A percentile compares a stretch with the other conserved stretches of the same genome.
Conservation (phyloP, 2,113 vertebrate species). For the Crotalus horridus region DNA sequence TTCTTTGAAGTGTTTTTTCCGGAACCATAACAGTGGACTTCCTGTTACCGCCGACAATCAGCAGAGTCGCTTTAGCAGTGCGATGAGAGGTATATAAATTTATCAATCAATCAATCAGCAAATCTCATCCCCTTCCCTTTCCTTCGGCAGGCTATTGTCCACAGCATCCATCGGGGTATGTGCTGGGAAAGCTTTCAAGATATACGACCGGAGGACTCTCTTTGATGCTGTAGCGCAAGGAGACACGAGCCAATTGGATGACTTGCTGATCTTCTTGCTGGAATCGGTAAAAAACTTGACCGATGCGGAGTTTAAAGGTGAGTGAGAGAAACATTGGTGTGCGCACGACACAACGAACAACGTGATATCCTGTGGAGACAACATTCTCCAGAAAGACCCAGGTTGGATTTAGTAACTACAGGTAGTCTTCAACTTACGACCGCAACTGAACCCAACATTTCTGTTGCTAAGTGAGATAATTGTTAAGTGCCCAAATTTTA, state of each 20-base stretch:
- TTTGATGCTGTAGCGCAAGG: slow-evolving; percentile 86
- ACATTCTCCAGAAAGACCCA: no score
- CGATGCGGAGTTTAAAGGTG: slow-evolving; percentile 85
- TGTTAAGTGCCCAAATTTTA: no score
- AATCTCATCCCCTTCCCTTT: background rate
- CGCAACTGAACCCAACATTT: no score
- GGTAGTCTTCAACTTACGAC: no score
- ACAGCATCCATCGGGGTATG: slow-evolving; percentile 54
- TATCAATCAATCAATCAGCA: background rate
- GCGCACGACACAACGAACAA: background rate
- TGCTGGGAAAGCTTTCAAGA: slow-evolving; percentile 64
- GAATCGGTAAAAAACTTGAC: slow-evolving; percentile 81
- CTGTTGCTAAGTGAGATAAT: no score
- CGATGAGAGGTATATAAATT: no score
- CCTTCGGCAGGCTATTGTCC: slow-evolving; percentile 44
- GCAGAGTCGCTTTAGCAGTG: background rate
- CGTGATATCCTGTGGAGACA: background rate
- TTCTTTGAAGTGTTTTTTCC: no score
- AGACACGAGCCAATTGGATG: slow-evolving; percentile 74
- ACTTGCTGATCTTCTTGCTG: slow-evolving; percentile 78
- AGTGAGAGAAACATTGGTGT: background rate
- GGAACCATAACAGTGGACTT: no score
- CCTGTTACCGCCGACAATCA: no score
- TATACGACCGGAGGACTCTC: slow-evolving; percentile 70
- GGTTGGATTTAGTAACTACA: no score